These are phyloP conservation scores for Caenorhabditis sp. DNA, from an alignment of 2,888 invertebrate species.

Conservation along the genomic window DNA sequence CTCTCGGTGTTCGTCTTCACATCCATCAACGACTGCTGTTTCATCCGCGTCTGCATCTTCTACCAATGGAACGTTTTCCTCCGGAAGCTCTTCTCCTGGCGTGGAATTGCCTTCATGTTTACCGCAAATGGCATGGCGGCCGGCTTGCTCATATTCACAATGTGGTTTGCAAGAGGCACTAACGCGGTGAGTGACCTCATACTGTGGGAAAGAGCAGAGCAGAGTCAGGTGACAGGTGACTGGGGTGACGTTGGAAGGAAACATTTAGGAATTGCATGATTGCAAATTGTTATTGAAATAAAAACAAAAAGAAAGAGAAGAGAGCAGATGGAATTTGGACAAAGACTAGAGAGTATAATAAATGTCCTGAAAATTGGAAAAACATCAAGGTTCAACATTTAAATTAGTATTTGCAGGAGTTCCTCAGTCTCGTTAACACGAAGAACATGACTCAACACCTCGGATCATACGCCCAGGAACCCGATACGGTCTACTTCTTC, in stretches of 20 bases:
- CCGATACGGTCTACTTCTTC: constrained; percentile 39
- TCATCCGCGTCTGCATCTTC: constrained; percentile 47
- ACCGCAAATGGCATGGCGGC: constrained; percentile 12
- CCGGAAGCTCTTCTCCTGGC: constrained; percentile 30
- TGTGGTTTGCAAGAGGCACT: constrained; percentile 35
- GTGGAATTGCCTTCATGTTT: constrained; percentile 10
- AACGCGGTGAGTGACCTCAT: constrained; percentile 26
- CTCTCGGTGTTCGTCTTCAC: constrained; percentile 31
- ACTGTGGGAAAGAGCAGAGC: background rate
- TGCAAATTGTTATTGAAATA: no score
- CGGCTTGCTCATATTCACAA: constrained; percentile 16
- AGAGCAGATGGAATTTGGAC: background rate
- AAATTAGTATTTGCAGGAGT: constrained; percentile 47
- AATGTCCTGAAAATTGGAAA: no score
- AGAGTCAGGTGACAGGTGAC: background rate
- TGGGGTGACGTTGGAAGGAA: background rate
- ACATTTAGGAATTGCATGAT: no score
- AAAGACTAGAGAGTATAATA: no score
- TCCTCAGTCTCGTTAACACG: constrained; percentile 16
- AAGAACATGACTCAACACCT: constrained; percentile 41
- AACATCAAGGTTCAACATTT: no score
- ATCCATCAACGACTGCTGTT: constrained; percentile 57
- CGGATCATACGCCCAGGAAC: constrained; percentile 26
- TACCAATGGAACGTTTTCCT: constrained; percentile 46
- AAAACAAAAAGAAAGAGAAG: no score